A percentile compares a stretch with the other conserved stretches of the same genome.
Evolutionary conservation across 2,888 invertebrate species (phyloP).

Genomic region (Volucella inflata): DNA sequence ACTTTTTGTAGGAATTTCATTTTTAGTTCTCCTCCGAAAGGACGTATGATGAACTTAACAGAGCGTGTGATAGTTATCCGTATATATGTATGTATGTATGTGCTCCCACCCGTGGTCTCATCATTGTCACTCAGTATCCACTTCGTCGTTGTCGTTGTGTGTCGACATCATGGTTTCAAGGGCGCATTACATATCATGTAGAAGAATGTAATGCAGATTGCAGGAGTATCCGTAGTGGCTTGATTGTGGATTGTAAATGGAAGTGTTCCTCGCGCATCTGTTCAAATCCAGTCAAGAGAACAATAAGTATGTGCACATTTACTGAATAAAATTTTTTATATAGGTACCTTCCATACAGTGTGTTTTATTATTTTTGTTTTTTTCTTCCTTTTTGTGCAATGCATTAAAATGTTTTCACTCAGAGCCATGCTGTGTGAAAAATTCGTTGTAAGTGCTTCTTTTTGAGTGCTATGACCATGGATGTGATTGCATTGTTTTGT

Average conservation of each 20-base stretch:
- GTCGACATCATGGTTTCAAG: slow-evolving; percentile 50
- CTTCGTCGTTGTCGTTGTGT: neutral
- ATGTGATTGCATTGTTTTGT: slow-evolving; percentile 58
- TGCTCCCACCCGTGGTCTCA: slow-evolving; percentile 37
- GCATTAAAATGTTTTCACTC: slow-evolving; percentile 60
- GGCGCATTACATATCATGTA: slow-evolving; percentile 50
- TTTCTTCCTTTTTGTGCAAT: slow-evolving; percentile 22
- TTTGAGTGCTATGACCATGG: slow-evolving; percentile 65
- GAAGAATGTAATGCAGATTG: slow-evolving; percentile 61
- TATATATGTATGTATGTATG: too few species aligned
- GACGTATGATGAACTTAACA: slow-evolving; percentile 62
- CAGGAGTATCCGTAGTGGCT: slow-evolving; percentile 44
- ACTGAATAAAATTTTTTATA: slow-evolving; percentile 36
- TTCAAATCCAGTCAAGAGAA: slow-evolving; percentile 67
- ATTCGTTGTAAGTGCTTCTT: slow-evolving; percentile 43
- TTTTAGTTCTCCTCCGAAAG: slow-evolving; percentile 26
- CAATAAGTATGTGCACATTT: slow-evolving; percentile 60
- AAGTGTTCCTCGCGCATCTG: slow-evolving; percentile 57
- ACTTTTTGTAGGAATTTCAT: neutral
- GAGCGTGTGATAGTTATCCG: slow-evolving; percentile 64
- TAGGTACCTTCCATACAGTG: neutral
- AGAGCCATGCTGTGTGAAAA: neutral
- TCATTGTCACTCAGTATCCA: too few species aligned
- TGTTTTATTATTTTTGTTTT: slow-evolving; percentile 9
- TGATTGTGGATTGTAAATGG: slow-evolving; percentile 68